Base-by-base conservation (phyloP, 2,888 invertebrate species). In the Lasioglossum oenotherae region DNA sequence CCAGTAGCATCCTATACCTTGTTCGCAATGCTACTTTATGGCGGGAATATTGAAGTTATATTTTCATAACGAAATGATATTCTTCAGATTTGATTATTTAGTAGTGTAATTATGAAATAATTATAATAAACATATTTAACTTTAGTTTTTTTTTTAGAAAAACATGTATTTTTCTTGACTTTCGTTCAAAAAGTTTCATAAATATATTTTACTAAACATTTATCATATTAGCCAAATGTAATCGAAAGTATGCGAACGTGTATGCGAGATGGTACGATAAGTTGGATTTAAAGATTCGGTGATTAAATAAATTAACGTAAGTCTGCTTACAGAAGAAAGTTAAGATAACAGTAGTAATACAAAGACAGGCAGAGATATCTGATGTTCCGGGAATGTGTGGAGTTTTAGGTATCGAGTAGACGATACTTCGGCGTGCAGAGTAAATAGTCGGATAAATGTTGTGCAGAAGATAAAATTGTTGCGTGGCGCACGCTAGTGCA, bases 401-500 rank as follows among this genome's bases (percentile, higher is more conserved):
- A 69, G 41, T 71, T 71, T 71, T 41, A n/a, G n/a, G 14, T n/a
- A 41, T 4, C n/a, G 38, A 38, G 27, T 16, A 10, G 16, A 12
- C 31, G 31, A 10, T 35, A 19, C 57, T 75, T 49, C 16, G 41
- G 14, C 27, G 27, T 23, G 23, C n/a, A 27, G 2, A 27, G 41
- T 19, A 67, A 67, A 77, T 27, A 41, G n/a, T 38, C 27, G 5
- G 35, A 35, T n/a, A 27, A 71, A 35, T 27, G 31, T 38, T 57
- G 23, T 19, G 16, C 23, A n/a, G 35, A 64, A 57, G 72, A 76
- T 57, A 44, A 85, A 72, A 60, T 79, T 41, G 23, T 19, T 76
- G 57, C 27, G 87, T 88, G 84, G 57, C 5, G 46, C 31, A 53
- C 71, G 82, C 44, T 44, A 53, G 86, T 87, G 87, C 79, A 82